Base-by-base conservation (phyloP, 2,113 vertebrate species). In the Sclerurus mexicanus region DNA sequence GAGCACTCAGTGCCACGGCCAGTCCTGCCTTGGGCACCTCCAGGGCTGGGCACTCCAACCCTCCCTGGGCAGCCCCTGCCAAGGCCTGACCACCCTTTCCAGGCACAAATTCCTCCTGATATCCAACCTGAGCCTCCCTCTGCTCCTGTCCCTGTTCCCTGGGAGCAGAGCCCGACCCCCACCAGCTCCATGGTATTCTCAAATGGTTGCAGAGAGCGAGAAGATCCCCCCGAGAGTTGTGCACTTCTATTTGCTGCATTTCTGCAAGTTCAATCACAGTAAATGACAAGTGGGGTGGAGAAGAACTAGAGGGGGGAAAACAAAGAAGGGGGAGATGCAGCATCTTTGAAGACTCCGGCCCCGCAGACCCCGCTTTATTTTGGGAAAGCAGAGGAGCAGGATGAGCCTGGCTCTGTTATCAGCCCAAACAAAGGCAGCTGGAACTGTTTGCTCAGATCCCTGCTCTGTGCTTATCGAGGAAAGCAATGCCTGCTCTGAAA, bases 181-280 rank as follows among this genome's bases (percentile, higher is more conserved):
- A 17, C 24, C 11, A 1, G 35, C 35, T 27, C 23, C 59, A 25
- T 15, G 3, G 31, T 66, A 37, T 35, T 30, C 44, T 31, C 53
- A 39, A 24, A 23, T 0, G 18, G 5, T 0, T 27, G 13, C 0
- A 24, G 4, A 59, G 22, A 58, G 12, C 9, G 3, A 59, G 22
- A 27, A 66, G 15, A 0, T 21, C 10, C 17, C 31, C 19, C 31
- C 4, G 5, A 66, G 39, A 39, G 8, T 0, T 10, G 1, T 0
- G 18, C 46, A 30, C 20, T 49, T 33, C 1, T 1, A 22, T 22
- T 69, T 18, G 39, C 47, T 85, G 39, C 52, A 8, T 11, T 78
- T 74, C 19, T 39, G 35, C 20, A 50, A 39, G 25, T 10, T 64
- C 33, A 56, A 16, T 23, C 20, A 3, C 28, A 52, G 49, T 2